These are phyloP conservation scores for Budorcas taxicolor DNA, from an alignment of 2,113 vertebrate species.

Conservation along the genomic window DNA sequence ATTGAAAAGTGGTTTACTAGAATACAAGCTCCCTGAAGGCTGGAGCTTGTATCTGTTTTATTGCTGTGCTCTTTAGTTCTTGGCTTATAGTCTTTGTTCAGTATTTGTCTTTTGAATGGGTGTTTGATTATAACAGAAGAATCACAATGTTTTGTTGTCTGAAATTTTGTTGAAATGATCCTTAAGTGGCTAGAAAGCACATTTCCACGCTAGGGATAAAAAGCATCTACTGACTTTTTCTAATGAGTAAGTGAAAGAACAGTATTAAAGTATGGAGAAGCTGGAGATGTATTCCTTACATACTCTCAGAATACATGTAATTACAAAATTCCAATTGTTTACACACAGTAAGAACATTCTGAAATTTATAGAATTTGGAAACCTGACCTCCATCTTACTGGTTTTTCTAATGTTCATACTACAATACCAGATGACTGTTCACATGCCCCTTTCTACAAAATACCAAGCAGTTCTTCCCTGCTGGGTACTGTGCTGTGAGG, in stretches of 20 bases:
- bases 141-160: neutral
- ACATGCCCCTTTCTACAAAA: neutral
- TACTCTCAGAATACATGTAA: neutral
- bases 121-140: neutral
- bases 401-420: neutral
- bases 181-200: neutral
- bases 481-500: neutral
- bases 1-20: neutral
- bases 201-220: neutral
- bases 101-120: neutral
- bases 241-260: neutral
- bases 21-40: neutral
- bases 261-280: neutral
- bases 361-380: neutral
- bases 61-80: neutral
- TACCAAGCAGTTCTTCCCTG: neutral
- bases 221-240: neutral
- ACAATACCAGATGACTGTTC: neutral
- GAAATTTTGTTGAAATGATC: slow-evolving; percentile 33
- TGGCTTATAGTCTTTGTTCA: neutral
- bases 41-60: neutral
- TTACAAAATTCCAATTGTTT: neutral
- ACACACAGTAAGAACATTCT: neutral
- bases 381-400: neutral
- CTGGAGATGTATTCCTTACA: neutral